phyloP scores from a whole-genome alignment of 2,113 vertebrate species.

The Argyrosomus japonicus region DNA sequence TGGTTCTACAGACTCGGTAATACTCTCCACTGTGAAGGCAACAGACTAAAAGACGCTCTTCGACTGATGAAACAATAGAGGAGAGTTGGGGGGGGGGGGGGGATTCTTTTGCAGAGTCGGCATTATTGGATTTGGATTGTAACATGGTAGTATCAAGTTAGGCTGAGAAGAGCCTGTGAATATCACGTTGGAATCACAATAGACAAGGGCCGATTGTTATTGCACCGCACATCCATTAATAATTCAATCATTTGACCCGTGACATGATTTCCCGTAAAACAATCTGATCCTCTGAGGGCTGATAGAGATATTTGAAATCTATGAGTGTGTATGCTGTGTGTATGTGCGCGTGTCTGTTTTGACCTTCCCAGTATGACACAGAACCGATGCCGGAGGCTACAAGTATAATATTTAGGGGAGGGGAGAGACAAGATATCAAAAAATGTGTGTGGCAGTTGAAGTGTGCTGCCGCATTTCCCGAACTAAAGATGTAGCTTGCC shows the following conservation, averaged over 20 bases:
- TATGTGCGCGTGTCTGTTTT: slow-evolving; percentile 55
- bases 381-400: slow-evolving; percentile 55
- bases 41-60: slow-evolving; percentile 61
- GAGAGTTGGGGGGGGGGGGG: slow-evolving; percentile 6
- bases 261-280: slow-evolving; percentile 85
- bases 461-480: slow-evolving; percentile 44
- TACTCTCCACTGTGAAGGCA: slow-evolving; percentile 57
- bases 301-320: slow-evolving; percentile 78
- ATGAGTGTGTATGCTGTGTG: slow-evolving; percentile 42
- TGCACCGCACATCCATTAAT: slow-evolving; percentile 81
- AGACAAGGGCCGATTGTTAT: slow-evolving; percentile 81
- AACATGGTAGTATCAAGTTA: slow-evolving; percentile 79
- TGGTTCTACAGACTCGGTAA: slow-evolving; percentile 58
- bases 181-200: slow-evolving; percentile 78
- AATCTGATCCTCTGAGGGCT: slow-evolving; percentile 77
- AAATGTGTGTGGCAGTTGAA: slow-evolving; percentile 45
- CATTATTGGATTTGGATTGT: slow-evolving; percentile 84
- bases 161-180: slow-evolving; percentile 67
- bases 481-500: slow-evolving; percentile 48
- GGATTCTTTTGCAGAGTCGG: slow-evolving; percentile 70
- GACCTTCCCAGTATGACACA: slow-evolving; percentile 78
- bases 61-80: slow-evolving; percentile 75
- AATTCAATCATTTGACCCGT: slow-evolving; percentile 86
- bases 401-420: slow-evolving; percentile 66
- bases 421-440: slow-evolving; percentile 52